phyloP scores from a whole-genome alignment of 1,140 invertebrate genomes.

The Augochlora pura region DNA sequence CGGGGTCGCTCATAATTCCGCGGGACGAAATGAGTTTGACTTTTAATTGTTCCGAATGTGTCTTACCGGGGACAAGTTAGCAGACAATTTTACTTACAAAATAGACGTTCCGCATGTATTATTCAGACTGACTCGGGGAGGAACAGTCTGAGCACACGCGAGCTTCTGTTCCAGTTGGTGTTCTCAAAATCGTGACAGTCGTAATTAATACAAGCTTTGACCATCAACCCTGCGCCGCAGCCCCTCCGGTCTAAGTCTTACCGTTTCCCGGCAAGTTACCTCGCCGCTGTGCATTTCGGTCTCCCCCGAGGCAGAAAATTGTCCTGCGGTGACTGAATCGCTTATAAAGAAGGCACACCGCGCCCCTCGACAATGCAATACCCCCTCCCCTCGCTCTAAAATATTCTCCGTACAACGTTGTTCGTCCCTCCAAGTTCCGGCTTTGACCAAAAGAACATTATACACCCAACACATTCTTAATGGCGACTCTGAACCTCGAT shows the following conservation, averaged over 20 bases:
- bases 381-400: too few species aligned
- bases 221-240: slow-evolving; percentile 65
- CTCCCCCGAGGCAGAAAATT: slow-evolving; percentile 17
- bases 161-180: slow-evolving; percentile 53
- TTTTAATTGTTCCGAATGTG: not conserved
- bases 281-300: slow-evolving; percentile 48
- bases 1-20: too few species aligned
- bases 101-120: not conserved
- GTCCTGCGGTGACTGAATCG: slow-evolving; percentile 18
- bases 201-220: slow-evolving; percentile 75
- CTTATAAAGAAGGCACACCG: not conserved
- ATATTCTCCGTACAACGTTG: too few species aligned
- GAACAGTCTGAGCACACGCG: slow-evolving; percentile 49
- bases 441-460: too few species aligned
- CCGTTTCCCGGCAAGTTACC: slow-evolving; percentile 63
- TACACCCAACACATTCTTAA: too few species aligned
- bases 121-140: slow-evolving; percentile 29
- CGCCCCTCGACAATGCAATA: too few species aligned
- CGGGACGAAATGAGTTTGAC: not conserved
- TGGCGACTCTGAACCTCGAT: too few species aligned
- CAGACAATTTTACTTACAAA: not conserved
- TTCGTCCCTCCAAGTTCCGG: too few species aligned
- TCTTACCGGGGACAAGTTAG: not conserved
- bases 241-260: slow-evolving; percentile 58
- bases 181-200: slow-evolving; percentile 65